Base-by-base conservation (phyloP, 2,797 vertebrate genomes). In the Miichthys miiuy region DNA sequence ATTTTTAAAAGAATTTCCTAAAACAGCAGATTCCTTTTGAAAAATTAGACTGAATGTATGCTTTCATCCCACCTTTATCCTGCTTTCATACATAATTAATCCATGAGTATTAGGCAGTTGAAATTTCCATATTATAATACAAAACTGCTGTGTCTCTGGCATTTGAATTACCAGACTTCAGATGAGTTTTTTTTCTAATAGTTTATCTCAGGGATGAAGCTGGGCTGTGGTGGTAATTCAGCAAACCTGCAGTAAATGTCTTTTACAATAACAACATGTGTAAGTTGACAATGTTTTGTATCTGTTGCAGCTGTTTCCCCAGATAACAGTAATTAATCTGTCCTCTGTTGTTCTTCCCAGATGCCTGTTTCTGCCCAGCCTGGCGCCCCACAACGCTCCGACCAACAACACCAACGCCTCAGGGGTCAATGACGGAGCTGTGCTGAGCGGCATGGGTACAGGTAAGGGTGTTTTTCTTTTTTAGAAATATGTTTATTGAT, bases 301-400 rank as follows among this genome's bases (percentile, higher is more conserved):
- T 67, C 25, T 12, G n/a, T 50, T 51, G 7, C 67, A 14, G 68
- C 62, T 68, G 56, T 60, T 72, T 50, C n/a, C 20, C 7, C 46
- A n/a, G 61, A 62, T 62, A 17, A 51, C 46, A 11, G n/a, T 13
- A 9, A 12, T 64, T 66, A 41, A 65, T 69, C 16, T 68, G 42
- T 46, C 7, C 56, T 69, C 23, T 81, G 23, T 74, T 7, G 48
- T 77, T 64, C 42, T 8, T 0, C 54, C 51, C 83, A 99, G 98
- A 76, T 99, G 98, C 85, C 93, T 99, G 81, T 99, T 99, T 85
- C 93, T 99, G 87, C 98, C 98, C 74, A 99, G 98, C 79, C 92
- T 99, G 94, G 98, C 98, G 55, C 98, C 98, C 38, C 98, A 99
- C 87, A 99, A 99, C 9, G 96, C 96, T 2, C 96, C 96, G 38